A percentile compares a stretch with the other conserved stretches of the same genome.
phyloP scores from a whole-genome alignment of 2,797 vertebrate species.

The Neosilurus mollespiculum region DNA sequence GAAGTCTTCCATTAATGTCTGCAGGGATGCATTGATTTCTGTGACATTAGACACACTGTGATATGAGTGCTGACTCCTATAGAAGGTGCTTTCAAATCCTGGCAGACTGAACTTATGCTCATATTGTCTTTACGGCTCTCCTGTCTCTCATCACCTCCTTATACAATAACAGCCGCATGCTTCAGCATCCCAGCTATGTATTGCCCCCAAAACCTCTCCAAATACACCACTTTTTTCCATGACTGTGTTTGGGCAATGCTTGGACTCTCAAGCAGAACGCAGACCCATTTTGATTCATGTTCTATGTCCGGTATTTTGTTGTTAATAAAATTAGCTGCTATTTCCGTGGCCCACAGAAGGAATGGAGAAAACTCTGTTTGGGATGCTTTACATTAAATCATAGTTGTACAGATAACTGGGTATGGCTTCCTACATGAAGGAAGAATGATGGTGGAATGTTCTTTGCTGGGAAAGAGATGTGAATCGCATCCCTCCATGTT shows the following conservation, averaged over 20 bases:
- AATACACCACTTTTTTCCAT: slow-evolving; percentile 63
- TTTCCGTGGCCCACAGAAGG: slow-evolving; percentile 32
- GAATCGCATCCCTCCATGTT: slow-evolving; percentile 25
- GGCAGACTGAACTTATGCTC: background rate
- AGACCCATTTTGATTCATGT: slow-evolving; percentile 67
- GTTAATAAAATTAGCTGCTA: slow-evolving; percentile 46
- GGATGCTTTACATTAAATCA: slow-evolving; percentile 46
- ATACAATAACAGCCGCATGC: slow-evolving; percentile 30
- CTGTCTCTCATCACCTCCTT: slow-evolving; percentile 59
- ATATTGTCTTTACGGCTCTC: slow-evolving; percentile 27
- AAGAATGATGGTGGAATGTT: slow-evolving; percentile 40
- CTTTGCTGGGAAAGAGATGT: slow-evolving; percentile 23
- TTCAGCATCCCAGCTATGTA: slow-evolving; percentile 66
- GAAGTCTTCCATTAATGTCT: background rate
- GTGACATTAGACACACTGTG: background rate
- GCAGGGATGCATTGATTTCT: background rate
- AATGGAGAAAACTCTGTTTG: slow-evolving; percentile 35
- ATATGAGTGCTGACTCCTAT: background rate
- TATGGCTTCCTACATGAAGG: slow-evolving; percentile 32
- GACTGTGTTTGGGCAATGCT: slow-evolving; percentile 69
- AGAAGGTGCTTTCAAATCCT: background rate
- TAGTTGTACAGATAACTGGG: background rate
- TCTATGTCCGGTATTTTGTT: slow-evolving; percentile 36
- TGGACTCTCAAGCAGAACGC: slow-evolving; percentile 60
- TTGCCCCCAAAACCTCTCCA: slow-evolving; percentile 56